phyloP scores from a whole-genome alignment of 2,888 invertebrate genomes.

The Drosophila anceps region DNA sequence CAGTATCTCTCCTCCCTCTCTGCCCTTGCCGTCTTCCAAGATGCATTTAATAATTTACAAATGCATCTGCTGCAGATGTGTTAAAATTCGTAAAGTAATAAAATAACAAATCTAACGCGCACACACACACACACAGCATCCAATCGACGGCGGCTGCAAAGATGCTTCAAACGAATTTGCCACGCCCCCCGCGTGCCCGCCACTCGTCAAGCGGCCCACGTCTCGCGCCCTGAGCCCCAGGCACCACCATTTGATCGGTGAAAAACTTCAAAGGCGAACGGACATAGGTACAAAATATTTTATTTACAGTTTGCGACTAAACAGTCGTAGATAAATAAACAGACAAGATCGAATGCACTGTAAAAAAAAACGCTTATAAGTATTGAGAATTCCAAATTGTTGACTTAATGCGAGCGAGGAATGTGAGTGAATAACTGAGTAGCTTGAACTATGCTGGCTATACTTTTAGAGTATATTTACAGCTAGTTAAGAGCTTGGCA shows the following conservation, averaged over 20 bases:
- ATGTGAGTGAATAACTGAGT: not conserved
- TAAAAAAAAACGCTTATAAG: not conserved
- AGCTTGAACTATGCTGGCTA: not conserved
- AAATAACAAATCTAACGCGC: constrained; percentile 80
- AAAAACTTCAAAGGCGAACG: constrained; percentile 59
- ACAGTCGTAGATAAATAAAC: constrained; percentile 66
- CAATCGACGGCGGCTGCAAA: constrained; percentile 22
- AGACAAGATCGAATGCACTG: constrained; percentile 21
- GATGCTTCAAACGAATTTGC: constrained; percentile 54
- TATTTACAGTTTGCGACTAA: constrained; percentile 78
- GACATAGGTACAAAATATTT: constrained; percentile 47
- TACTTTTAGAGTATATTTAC: not conserved
- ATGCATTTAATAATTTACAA: constrained; percentile 78
- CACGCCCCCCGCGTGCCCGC: not conserved
- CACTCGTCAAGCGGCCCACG: not conserved
- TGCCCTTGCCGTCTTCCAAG: constrained; percentile 31
- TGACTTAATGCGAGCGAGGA: no score
- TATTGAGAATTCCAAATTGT: not conserved
- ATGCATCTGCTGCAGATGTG: constrained; percentile 84
- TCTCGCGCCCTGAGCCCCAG: not conserved
- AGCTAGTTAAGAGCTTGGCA: not conserved
- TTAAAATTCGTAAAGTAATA: constrained; percentile 85
- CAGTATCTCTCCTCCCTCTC: not conserved
- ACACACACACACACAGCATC: constrained; percentile 24
- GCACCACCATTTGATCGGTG: constrained; percentile 3